These are phyloP conservation scores for Sphyrna mokarran DNA, from an alignment of 2,113 vertebrate species.

Conservation along the genomic window DNA sequence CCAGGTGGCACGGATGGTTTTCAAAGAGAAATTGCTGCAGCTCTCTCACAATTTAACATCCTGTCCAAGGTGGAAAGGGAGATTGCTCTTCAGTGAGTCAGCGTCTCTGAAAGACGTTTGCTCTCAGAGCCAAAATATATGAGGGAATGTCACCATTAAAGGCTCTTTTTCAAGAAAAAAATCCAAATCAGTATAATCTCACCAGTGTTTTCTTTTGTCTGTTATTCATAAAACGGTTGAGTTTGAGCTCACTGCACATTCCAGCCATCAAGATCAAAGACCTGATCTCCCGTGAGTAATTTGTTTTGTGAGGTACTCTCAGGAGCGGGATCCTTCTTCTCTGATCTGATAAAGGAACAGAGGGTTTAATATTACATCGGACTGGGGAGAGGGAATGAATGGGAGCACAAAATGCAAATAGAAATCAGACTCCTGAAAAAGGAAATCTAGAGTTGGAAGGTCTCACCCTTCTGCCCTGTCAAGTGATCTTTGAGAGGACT, in stretches of 20 bases:
- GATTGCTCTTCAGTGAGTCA: not conserved
- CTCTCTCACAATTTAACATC: not conserved
- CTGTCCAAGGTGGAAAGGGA: not conserved
- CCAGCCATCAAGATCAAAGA: not conserved
- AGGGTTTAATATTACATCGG: conserved; percentile 24
- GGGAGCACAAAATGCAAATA: not conserved
- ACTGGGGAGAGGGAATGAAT: conserved; percentile 17
- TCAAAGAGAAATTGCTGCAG: not conserved
- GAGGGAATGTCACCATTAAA: not conserved
- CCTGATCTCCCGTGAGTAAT: not conserved
- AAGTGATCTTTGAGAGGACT: not conserved
- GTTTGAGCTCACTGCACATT: conserved; percentile 12
- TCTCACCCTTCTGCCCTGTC: not conserved
- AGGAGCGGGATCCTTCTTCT: not conserved
- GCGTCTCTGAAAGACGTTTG: not conserved
- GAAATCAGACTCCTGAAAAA: not conserved
- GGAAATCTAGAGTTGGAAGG: not conserved
- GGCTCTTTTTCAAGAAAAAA: not conserved
- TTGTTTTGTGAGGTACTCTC: not conserved
- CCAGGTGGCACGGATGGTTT: not conserved
- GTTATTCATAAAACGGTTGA: not conserved
- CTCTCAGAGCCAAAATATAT: not conserved
- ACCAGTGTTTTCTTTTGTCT: conserved; percentile 7
- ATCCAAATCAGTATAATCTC: not conserved
- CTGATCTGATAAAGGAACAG: conserved; percentile 30